Conservation (phyloP, 2,797 vertebrate genomes). For the Anomalospiza imberbis region DNA sequence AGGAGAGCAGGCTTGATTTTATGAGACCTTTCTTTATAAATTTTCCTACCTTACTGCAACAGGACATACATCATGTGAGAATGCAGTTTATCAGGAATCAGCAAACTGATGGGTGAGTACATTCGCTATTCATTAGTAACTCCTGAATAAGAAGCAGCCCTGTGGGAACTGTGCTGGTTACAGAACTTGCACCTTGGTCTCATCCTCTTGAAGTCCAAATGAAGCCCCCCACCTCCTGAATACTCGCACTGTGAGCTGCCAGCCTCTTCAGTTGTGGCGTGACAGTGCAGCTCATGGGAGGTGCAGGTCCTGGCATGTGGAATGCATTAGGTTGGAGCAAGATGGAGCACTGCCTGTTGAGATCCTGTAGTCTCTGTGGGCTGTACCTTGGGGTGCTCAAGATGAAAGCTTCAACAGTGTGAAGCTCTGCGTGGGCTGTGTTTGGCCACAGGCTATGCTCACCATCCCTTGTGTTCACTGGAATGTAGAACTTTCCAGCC, state of each 20-base stretch:
- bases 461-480: conserved; percentile 13
- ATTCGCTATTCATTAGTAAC: background rate
- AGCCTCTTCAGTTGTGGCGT: background rate
- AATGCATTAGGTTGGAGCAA: background rate
- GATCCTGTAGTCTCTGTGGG: background rate
- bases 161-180: background rate
- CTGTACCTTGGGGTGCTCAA: background rate
- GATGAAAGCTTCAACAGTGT: conserved; percentile 46
- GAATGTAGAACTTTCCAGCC: conserved; percentile 48
- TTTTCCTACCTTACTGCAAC: background rate
- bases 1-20: background rate
- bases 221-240: background rate
- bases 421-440: conserved; percentile 59
- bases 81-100: background rate
- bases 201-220: background rate
- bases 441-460: conserved; percentile 55
- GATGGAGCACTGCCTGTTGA: background rate
- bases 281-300: background rate
- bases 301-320: conserved; percentile 30
- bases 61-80: background rate
- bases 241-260: background rate
- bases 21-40: background rate
- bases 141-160: background rate
- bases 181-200: background rate
- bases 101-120: background rate